Conservation (phyloP, 2,113 vertebrate species). For the Aix galericulata region DNA sequence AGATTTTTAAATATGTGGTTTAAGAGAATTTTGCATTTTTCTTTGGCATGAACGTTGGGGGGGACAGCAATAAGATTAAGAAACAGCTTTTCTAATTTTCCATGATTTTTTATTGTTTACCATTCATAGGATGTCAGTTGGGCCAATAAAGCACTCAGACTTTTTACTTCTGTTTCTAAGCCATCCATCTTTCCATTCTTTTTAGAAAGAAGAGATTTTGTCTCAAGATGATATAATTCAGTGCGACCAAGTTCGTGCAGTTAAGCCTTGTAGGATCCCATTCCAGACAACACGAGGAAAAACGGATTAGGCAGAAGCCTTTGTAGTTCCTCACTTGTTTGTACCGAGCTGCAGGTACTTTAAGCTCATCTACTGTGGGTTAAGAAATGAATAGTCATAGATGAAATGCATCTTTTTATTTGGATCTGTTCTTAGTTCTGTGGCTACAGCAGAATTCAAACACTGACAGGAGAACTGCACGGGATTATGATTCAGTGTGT, state of each 20-base stretch:
- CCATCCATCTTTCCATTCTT: background rate
- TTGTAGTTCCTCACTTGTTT: background rate
- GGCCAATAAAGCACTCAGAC: constrained; percentile 15
- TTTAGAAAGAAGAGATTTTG: background rate
- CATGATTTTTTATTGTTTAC: constrained; percentile 18
- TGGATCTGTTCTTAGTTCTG: background rate
- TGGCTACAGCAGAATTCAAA: background rate
- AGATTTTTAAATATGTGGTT: constrained; percentile 90
- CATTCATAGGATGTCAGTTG: background rate
- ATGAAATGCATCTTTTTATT: background rate
- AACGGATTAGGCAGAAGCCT: background rate
- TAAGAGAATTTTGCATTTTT: constrained; percentile 17
- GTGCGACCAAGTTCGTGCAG: background rate
- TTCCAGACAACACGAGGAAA: background rate
- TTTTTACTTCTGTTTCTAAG: constrained; percentile 1
- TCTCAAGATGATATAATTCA: background rate
- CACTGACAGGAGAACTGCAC: background rate
- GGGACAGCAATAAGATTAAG: background rate
- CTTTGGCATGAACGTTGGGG: background rate
- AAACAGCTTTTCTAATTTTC: constrained; percentile 45
- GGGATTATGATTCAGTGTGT: fast-evolving
- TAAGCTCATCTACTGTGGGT: background rate
- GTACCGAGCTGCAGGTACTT: background rate
- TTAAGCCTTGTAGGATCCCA: background rate
- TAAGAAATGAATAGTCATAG: background rate